Conservation (phyloP, 2,797 vertebrate species). For the Acanthornis magna region DNA sequence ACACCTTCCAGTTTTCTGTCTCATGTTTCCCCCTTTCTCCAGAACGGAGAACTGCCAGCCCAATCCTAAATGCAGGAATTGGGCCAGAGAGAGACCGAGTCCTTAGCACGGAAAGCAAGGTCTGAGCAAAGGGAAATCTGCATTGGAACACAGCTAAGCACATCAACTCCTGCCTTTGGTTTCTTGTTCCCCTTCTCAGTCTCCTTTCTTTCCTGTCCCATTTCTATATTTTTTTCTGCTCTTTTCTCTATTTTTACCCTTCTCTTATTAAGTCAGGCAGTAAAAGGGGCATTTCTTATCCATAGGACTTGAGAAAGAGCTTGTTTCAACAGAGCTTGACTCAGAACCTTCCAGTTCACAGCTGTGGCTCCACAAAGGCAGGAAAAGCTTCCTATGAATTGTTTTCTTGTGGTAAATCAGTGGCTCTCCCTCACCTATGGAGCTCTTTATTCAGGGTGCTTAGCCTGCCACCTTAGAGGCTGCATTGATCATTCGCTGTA, state of each 20-base stretch:
- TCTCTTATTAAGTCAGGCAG: neutral
- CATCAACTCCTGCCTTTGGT: neutral
- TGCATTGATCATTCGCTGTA: neutral
- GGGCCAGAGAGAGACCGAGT: neutral
- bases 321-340: neutral
- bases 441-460: neutral
- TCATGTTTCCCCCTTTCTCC: neutral
- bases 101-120: neutral
- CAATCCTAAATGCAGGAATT: neutral
- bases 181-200: neutral
- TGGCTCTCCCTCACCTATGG: neutral
- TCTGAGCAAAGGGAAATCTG: neutral
- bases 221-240: neutral
- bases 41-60: neutral
- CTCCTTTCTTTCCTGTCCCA: neutral
- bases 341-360: neutral
- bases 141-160: too few relatives aligned
- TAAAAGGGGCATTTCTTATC: neutral
- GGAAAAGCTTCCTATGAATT: neutral
- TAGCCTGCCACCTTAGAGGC: neutral
- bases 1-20: neutral
- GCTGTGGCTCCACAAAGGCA: neutral
- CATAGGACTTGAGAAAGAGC: neutral
- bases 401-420: neutral
- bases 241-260: neutral